phyloP scores from a whole-genome alignment of 1,140 invertebrate species.

The Cylas formicarius region DNA sequence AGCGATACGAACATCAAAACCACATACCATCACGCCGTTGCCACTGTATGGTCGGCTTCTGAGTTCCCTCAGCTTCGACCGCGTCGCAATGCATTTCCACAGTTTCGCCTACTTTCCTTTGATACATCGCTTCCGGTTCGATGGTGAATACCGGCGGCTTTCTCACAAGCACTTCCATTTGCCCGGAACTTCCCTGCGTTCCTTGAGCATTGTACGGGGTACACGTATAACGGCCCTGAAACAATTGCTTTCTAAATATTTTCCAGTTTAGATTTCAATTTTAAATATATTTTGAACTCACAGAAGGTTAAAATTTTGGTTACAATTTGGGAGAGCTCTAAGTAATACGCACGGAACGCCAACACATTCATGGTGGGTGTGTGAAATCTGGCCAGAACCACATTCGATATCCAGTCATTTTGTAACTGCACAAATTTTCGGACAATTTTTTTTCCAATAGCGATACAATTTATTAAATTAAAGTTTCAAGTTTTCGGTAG shows the following conservation, averaged over 20 bases:
- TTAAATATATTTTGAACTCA: too few species aligned
- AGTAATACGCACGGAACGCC: too few species aligned
- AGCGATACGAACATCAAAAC: neutral
- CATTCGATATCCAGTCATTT: too few species aligned
- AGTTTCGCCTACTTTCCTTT: constrained; percentile 79
- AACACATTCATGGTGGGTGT: too few species aligned
- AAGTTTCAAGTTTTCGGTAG: too few species aligned
- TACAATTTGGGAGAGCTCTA: too few species aligned
- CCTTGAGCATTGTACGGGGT: constrained; percentile 92
- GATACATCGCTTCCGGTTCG: constrained; percentile 78
- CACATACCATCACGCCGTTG: constrained; percentile 65
- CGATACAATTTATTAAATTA: too few species aligned
- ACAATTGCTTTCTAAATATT: neutral
- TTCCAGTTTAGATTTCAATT: too few species aligned
- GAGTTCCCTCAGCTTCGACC: constrained; percentile 81
- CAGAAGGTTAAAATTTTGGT: too few species aligned
- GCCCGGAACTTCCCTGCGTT: constrained; percentile 82
- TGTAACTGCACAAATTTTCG: too few species aligned
- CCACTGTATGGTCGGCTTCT: constrained; percentile 85
- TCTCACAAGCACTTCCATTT: constrained; percentile 92
- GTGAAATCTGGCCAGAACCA: too few species aligned
- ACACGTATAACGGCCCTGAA: constrained; percentile 75
- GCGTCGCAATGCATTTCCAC: constrained; percentile 92
- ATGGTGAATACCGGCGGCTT: constrained; percentile 81
- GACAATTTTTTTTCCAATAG: too few species aligned